A percentile compares a stretch with the other conserved stretches of the same genome.
Evolutionary conservation across 2,888 invertebrate species (phyloP).

Genomic region (Malacosoma neustria): DNA sequence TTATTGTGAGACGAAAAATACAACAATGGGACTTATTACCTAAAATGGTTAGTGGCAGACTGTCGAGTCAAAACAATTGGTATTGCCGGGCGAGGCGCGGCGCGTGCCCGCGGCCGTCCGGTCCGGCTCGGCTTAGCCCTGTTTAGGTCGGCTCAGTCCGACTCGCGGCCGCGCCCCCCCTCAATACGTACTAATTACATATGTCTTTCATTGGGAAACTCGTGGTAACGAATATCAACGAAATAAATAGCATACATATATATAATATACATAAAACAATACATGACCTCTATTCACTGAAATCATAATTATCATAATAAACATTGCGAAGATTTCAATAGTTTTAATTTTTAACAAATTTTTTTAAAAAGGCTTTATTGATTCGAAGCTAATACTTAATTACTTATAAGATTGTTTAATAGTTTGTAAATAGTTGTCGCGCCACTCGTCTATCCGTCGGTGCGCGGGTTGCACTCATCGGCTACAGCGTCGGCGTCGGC

Average conservation of each 20-base stretch:
- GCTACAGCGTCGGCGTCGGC: constrained; percentile 14
- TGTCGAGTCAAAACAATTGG: constrained; percentile 66
- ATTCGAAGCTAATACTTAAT: constrained; percentile 74
- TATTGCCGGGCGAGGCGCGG: constrained; percentile 33
- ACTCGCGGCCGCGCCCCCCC: constrained; percentile 12
- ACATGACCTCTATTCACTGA: constrained; percentile 61
- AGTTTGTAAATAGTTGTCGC: constrained; percentile 55
- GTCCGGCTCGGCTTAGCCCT: too few relatives aligned
- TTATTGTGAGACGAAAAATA: constrained; percentile 76
- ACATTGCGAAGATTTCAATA: constrained; percentile 66
- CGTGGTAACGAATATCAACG: constrained; percentile 69
- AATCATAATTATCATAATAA: constrained; percentile 66
- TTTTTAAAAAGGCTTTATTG: constrained; percentile 72
- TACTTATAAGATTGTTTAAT: constrained; percentile 73
- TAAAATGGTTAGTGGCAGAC: constrained; percentile 74
- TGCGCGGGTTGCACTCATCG: constrained; percentile 5
- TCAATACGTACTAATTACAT: constrained; percentile 48
- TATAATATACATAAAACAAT: constrained; percentile 62
- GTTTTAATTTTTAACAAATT: constrained; percentile 63
- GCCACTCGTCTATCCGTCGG: constrained; percentile 27
- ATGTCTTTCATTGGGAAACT: constrained; percentile 73
- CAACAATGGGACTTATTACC: constrained; percentile 75
- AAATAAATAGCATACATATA: constrained; percentile 42
- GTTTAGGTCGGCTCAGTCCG: too few relatives aligned
- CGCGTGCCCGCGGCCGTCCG: constrained; percentile 11